A percentile compares a stretch with the other conserved stretches of the same genome.
These are phyloP conservation scores for Strongylocentrotus purpuratus DNA, from an alignment of 35 echinoderm and acorn worm species.

Conservation along the genomic window DNA sequence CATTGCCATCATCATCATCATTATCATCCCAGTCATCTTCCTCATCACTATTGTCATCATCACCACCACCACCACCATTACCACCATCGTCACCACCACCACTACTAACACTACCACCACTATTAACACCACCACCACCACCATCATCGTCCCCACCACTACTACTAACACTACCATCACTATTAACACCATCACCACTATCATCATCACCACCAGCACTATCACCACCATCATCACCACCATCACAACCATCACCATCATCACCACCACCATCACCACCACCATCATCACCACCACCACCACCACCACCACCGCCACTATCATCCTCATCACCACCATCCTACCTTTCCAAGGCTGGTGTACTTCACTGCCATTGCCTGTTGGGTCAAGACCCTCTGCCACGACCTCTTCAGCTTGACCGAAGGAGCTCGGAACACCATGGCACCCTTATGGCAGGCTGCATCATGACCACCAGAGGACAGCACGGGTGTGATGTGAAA, in stretches of 20 bases:
- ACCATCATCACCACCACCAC: background rate
- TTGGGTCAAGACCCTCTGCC: slow-evolving; percentile 56
- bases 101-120: background rate
- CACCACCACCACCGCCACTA: background rate
- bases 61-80: background rate
- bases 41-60: background rate
- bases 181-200: background rate
- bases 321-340: background rate
- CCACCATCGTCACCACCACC: background rate
- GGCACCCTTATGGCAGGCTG: slow-evolving; percentile 32
- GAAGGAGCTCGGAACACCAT: slow-evolving; percentile 59
- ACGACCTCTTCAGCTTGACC: slow-evolving; percentile 57
- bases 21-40: background rate
- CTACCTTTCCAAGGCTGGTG: slow-evolving; percentile 53
- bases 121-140: background rate
- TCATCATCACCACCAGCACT: background rate
- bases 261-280: background rate
- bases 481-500: slow-evolving; percentile 60
- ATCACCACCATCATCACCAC: background rate
- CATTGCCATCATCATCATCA: background rate
- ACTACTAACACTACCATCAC: background rate
- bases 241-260: background rate
- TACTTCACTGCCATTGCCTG: slow-evolving; percentile 65
- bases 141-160: background rate
- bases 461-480: slow-evolving; percentile 30